Evolutionary conservation across 2,797 vertebrate genomes (phyloP).

Genomic region (Myotis pilosus): DNA sequence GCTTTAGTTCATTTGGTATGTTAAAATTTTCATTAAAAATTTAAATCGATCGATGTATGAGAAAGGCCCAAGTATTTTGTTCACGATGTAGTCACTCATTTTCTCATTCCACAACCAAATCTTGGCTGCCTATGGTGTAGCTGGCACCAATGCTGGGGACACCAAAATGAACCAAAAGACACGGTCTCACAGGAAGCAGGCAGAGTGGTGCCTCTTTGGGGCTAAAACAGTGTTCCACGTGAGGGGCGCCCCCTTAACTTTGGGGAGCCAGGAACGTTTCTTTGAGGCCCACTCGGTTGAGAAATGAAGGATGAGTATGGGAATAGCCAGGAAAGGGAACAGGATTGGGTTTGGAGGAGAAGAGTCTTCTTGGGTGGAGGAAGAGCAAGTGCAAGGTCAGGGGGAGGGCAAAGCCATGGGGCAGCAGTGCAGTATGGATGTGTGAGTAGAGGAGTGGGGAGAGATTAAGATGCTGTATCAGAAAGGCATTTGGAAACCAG

Average conservation of each 20-base stretch:
- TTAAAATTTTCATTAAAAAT: not conserved
- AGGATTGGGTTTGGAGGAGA: not conserved
- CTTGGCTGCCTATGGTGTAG: not conserved
- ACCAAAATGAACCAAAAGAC: not conserved
- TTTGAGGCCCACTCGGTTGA: not conserved
- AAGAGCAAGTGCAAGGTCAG: not conserved
- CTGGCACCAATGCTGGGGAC: not conserved
- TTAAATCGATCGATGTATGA: not conserved
- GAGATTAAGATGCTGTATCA: not conserved
- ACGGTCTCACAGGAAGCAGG: not conserved
- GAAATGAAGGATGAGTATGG: not conserved
- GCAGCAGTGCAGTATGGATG: not conserved
- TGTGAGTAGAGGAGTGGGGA: not conserved
- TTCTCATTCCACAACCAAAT: not conserved
- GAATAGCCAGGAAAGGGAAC: not conserved
- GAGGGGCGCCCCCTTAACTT: not conserved
- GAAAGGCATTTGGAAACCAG: not conserved
- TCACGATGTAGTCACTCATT: not conserved
- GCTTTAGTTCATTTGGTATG: not conserved
- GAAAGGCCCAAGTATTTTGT: not conserved
- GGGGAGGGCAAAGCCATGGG: not conserved
- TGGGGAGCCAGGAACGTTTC: not conserved
- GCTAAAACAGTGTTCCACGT: not conserved
- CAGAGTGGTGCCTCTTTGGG: not conserved
- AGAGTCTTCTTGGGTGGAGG: not conserved